Base-by-base conservation (phyloP, 2,113 vertebrate genomes). In the Cardinalis cardinalis region DNA sequence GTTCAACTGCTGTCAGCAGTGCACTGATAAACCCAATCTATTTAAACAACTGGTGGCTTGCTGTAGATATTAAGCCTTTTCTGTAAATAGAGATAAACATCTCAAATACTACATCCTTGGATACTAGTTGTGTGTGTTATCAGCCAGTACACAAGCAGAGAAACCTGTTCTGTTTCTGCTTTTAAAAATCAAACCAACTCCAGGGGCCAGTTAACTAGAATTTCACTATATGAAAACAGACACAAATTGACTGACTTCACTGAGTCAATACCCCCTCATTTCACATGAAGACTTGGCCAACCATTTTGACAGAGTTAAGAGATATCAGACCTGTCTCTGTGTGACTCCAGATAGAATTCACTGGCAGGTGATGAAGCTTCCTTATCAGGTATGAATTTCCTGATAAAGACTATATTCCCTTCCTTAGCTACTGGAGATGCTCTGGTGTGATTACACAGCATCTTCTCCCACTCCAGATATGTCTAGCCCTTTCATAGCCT, bases 31-130 rank as follows among this genome's bases (percentile, higher is more conserved):
- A 78, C 25, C 4, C n/a, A 75, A 43, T 34, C 43, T 53, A 38
- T 52, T 91, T 77, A 55, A 81, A 81, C 31, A 79, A 32, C 36
- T n/a, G 26, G 6, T 65, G 19, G 26, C 31, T 69, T 87, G 36
- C 56, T 63, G 52, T 55, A 69, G 14, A 52, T 89, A 85, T 86
- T n/a, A 83, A 90, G 29, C 9, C 16, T 85, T 89, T 75, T 76
- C 48, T 91, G 24, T n/a, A 87, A 93, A 91, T 21, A 12, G 8
- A 82, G 51, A 43, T 59, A 93, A 88, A 38, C 10, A 80, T 64
- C 72, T 91, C 40, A 84, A 77, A 71, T 52, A 46, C 43, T 53
- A 58, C n/a, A 43, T 58, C 23, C 8, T 51, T 89, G 48, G 64
- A 68, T 68, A 53, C n/a, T 24, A 51, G n/a, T 26, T 88, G 25